Percentiles rank a stretch among this genome's conserved stretches.
These are phyloP conservation scores for Tragelaphus imberbis DNA, from an alignment of 2,113 vertebrate species.

Conservation along the genomic window DNA sequence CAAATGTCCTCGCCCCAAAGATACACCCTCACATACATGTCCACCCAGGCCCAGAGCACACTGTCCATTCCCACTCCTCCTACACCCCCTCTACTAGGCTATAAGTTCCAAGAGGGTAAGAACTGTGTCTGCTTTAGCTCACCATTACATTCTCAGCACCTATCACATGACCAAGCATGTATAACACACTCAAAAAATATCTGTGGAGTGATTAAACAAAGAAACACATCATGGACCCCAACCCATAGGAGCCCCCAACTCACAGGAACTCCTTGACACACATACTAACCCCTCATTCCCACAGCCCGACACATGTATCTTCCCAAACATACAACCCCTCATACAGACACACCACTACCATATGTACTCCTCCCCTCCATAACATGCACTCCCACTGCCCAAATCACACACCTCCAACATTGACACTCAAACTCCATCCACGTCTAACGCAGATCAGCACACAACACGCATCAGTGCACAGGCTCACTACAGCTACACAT, in stretches of 20 bases:
- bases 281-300: neutral
- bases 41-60: neutral
- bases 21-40: neutral
- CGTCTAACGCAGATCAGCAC: neutral
- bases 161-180: neutral
- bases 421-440: neutral
- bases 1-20: neutral
- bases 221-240: neutral
- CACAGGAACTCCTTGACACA: neutral
- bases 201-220: constrained; percentile 9
- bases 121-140: neutral
- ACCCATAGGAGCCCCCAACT: neutral
- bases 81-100: neutral
- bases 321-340: neutral
- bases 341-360: neutral
- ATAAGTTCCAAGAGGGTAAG: neutral
- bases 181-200: neutral
- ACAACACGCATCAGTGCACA: neutral
- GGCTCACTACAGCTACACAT: neutral
- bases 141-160: neutral
- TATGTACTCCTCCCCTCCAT: neutral
- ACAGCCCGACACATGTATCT: neutral
- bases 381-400: neutral
- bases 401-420: neutral
- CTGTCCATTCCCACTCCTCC: neutral